A percentile compares a stretch with the other conserved stretches of the same genome.
Evolutionary conservation across 2,113 vertebrate species (phyloP).

Genomic region (Cavia porcellus): DNA sequence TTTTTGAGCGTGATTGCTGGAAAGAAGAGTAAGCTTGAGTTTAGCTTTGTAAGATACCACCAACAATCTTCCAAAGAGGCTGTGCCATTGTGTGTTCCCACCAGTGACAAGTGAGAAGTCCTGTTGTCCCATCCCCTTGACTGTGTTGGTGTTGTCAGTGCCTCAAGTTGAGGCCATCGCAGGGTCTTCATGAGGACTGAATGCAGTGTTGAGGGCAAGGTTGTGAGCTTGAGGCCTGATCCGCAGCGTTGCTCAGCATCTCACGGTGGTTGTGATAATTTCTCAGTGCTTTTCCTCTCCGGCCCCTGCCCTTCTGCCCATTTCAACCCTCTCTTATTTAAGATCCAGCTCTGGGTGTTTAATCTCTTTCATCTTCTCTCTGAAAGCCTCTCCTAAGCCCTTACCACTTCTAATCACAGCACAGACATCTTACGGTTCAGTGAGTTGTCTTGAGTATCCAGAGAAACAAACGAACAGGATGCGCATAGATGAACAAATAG

Average conservation of each 20-base stretch:
- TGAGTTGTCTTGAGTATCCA: neutral
- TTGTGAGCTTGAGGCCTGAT: neutral
- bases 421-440: neutral
- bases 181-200: neutral
- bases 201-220: neutral
- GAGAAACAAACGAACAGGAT: neutral
- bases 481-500: neutral
- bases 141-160: neutral
- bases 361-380: neutral
- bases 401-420: neutral
- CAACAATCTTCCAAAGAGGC: neutral
- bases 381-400: neutral
- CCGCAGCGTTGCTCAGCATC: neutral
- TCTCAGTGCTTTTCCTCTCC: neutral
- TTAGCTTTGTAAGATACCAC: neutral
- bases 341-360: neutral
- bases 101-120: neutral
- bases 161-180: neutral
- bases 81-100: neutral
- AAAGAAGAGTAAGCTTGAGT: neutral
- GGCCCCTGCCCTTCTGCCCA: neutral
- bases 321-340: neutral
- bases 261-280: neutral
- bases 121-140: neutral
- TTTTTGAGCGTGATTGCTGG: neutral